phyloP scores from a whole-genome alignment of 2,888 invertebrate genomes.

The Limnephilus auricula region DNA sequence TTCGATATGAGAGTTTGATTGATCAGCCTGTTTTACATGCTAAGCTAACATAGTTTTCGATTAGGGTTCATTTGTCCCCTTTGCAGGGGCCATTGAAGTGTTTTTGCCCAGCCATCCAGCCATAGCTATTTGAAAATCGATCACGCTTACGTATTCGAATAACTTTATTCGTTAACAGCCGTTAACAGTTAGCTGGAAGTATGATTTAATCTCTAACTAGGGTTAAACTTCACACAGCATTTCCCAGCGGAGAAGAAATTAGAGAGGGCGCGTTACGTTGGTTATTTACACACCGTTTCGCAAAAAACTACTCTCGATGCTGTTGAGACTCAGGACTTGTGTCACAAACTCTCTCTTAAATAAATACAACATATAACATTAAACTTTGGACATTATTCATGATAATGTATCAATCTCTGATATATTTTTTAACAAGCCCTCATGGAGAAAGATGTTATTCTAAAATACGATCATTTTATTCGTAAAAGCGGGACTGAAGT shows the following conservation, averaged over 20 bases:
- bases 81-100: background rate
- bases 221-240: constrained; percentile 2
- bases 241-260: background rate
- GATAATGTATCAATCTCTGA: too few species aligned
- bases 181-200: constrained; percentile 10
- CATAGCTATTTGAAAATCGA: background rate
- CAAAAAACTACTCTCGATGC: too few species aligned
- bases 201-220: constrained; percentile 38
- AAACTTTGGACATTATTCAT: too few species aligned
- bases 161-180: constrained; percentile 34
- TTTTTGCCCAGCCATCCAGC: background rate
- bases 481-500: too few species aligned
- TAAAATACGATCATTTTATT: too few species aligned
- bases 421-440: too few species aligned
- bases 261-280: background rate
- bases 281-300: background rate
- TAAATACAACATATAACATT: too few species aligned
- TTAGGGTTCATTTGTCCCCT: background rate
- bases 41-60: background rate
- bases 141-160: constrained; percentile 8
- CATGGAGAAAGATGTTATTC: too few species aligned
- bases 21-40: background rate
- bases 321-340: too few species aligned
- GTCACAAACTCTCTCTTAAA: too few species aligned
- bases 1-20: too few species aligned